phyloP scores from a whole-genome alignment of 2,888 invertebrate genomes.

The Cetonia aurata region DNA sequence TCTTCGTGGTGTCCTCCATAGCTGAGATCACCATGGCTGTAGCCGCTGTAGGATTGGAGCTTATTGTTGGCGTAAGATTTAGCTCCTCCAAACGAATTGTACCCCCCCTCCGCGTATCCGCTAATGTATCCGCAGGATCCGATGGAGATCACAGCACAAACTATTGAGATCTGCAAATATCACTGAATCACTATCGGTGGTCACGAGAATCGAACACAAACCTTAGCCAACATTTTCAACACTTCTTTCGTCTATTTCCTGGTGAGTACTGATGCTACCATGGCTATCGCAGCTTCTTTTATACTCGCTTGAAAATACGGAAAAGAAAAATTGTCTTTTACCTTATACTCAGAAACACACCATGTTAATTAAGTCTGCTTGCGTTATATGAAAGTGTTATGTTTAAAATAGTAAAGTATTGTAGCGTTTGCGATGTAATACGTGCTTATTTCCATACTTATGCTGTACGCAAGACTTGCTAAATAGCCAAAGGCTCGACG shows the following conservation, averaged over 20 bases:
- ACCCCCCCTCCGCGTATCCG: conserved; percentile 21
- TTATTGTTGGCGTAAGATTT: conserved; percentile 29
- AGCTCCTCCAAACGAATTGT: conserved; percentile 33
- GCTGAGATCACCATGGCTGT: conserved; percentile 7
- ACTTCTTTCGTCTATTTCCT: not conserved
- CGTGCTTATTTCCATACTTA: conserved; percentile 5
- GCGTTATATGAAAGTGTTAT: conserved; percentile 7
- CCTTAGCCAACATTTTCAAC: conserved; percentile 22
- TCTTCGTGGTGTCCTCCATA: conserved; percentile 27
- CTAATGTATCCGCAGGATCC: conserved; percentile 19
- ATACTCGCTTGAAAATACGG: conserved; percentile 16
- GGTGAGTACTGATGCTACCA: conserved; percentile 1
- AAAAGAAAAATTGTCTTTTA: conserved; percentile 7
- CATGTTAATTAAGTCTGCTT: not conserved
- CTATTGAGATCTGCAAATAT: conserved; percentile 10
- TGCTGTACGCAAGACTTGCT: conserved; percentile 19
- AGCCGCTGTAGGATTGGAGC: conserved; percentile 32
- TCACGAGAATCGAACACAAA: conserved; percentile 6
- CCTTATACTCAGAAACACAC: not conserved
- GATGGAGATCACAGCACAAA: conserved; percentile 12
- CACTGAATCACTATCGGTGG: not conserved
- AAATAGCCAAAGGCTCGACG: conserved; percentile 10
- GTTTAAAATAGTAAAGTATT: no score
- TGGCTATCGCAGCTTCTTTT: not conserved
- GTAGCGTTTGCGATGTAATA: not conserved